These are phyloP conservation scores for Euplexia lucipara DNA, from an alignment of 2,888 invertebrate species.

Conservation along the genomic window DNA sequence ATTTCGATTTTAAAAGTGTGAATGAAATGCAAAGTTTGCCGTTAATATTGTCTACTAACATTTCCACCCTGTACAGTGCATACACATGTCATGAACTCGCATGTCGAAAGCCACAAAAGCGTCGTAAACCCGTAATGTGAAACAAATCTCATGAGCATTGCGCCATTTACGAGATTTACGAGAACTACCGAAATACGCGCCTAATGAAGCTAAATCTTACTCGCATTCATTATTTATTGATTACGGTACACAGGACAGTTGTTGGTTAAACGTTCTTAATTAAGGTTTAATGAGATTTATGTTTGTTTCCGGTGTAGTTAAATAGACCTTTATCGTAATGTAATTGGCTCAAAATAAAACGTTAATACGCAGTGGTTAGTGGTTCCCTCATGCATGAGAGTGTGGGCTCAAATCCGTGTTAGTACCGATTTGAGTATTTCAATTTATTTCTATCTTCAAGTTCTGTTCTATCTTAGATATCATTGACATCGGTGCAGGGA, in stretches of 20 bases:
- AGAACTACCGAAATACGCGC: conserved; percentile 37
- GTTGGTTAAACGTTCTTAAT: conserved; percentile 26
- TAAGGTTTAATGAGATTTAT: conserved; percentile 1
- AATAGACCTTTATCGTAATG: conserved; percentile 1
- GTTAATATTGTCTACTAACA: background rate
- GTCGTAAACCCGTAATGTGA: conserved; percentile 66
- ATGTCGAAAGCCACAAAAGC: conserved; percentile 63
- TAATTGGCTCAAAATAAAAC: background rate
- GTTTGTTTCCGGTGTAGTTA: background rate
- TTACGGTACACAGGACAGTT: conserved; percentile 12
- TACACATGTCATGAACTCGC: conserved; percentile 18
- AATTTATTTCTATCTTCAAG: no score
- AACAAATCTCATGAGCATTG: conserved; percentile 60
- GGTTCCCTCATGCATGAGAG: no score
- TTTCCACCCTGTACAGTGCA: conserved; percentile 5
- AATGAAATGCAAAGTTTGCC: background rate
- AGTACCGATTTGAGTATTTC: no score
- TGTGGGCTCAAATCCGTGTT: no score
- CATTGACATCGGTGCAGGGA: no score
- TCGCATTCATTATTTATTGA: conserved; percentile 43
- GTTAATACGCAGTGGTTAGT: no score
- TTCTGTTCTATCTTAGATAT: no score
- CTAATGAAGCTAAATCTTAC: conserved; percentile 45
- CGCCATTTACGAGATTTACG: conserved; percentile 35
- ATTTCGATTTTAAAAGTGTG: no score